Conservation (phyloP, 2,888 invertebrate species). For the Masnerella sp. region DNA sequence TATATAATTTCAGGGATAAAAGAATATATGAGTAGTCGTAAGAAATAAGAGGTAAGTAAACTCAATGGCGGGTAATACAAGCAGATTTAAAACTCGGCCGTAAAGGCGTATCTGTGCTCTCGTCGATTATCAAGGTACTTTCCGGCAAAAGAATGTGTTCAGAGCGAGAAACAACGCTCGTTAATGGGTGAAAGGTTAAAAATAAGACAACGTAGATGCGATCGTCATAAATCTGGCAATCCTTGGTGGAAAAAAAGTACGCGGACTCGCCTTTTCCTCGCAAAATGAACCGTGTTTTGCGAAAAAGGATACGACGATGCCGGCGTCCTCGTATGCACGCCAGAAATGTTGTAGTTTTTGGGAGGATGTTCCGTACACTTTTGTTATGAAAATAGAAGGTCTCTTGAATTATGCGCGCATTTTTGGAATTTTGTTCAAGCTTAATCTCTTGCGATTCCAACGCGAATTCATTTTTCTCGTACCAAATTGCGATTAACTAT, state of each 20-base stretch:
- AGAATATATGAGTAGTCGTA: slow-evolving; percentile 26
- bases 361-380: slow-evolving; percentile 28
- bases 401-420: slow-evolving; percentile 24
- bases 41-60: slow-evolving; percentile 51
- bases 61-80: slow-evolving; percentile 54
- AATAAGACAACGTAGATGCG: slow-evolving; percentile 68
- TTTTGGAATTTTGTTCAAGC: slow-evolving; percentile 34
- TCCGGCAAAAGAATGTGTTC: slow-evolving; percentile 62
- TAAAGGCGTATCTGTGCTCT: slow-evolving; percentile 56
- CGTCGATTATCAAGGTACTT: slow-evolving; percentile 60
- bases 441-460: not conserved
- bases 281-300: slow-evolving; percentile 46
- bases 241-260: slow-evolving; percentile 67
- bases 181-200: slow-evolving; percentile 77
- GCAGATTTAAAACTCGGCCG: slow-evolving; percentile 55
- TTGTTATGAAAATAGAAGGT: slow-evolving; percentile 46
- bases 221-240: slow-evolving; percentile 76
- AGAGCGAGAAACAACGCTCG: slow-evolving; percentile 74
- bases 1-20: slow-evolving; percentile 25
- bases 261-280: slow-evolving; percentile 42
- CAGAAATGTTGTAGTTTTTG: slow-evolving; percentile 48
- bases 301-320: slow-evolving; percentile 46
- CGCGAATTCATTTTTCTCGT: not conserved
- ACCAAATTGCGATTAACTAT: too few species aligned
- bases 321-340: slow-evolving; percentile 20